Evolutionary conservation across 2,797 vertebrate species (phyloP).

Genomic region (Zalophus californianus): DNA sequence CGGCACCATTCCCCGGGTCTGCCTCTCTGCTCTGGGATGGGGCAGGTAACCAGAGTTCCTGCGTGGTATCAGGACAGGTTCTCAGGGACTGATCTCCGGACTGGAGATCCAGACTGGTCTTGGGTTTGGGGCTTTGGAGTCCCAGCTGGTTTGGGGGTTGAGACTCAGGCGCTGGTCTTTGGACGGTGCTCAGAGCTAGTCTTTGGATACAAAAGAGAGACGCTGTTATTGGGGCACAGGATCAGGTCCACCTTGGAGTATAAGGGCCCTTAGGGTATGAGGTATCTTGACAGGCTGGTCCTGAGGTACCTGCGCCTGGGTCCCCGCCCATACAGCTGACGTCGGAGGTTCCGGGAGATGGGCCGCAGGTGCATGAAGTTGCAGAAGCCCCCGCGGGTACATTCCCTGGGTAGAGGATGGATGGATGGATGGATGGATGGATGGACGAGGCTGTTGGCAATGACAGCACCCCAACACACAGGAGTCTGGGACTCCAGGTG

Average conservation of each 20-base stretch:
- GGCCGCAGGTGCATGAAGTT: slow-evolving; percentile 82
- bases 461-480: background rate
- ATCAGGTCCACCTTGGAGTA: background rate
- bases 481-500: background rate
- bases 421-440: background rate
- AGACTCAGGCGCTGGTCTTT: background rate
- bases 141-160: slow-evolving; percentile 2
- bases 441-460: background rate
- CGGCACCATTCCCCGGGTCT: background rate
- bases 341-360: slow-evolving; percentile 71
- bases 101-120: background rate
- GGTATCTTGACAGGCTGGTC: background rate
- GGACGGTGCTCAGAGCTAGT: background rate
- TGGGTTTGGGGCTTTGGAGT: background rate
- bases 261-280: background rate
- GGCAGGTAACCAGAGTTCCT: background rate
- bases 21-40: background rate
- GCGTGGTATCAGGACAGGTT: background rate
- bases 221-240: background rate
- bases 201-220: background rate
- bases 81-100: background rate
- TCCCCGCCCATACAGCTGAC: slow-evolving; percentile 73
- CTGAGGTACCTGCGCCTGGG: slow-evolving; percentile 64
- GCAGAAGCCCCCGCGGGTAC: slow-evolving; percentile 78
- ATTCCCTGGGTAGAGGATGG: slow-evolving; percentile 68